A percentile compares a stretch with the other conserved stretches of the same genome.
These are phyloP conservation scores for Alloscopus bannaensis DNA, from an alignment of 2,888 invertebrate species.

Conservation along the genomic window DNA sequence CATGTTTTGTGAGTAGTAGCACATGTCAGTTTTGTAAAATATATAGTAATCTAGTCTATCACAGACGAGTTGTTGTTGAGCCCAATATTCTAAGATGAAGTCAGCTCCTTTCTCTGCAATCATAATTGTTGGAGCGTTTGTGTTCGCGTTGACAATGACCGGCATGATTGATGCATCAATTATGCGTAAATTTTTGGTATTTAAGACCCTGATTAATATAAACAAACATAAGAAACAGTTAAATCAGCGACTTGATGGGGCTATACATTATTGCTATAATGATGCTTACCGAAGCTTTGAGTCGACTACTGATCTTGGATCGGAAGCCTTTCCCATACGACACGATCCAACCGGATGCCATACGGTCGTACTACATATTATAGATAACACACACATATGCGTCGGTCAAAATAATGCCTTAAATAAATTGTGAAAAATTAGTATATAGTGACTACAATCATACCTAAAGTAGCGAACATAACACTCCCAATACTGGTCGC, in stretches of 20 bases:
- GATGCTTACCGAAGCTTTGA: constrained; percentile 54
- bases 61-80: constrained; percentile 45
- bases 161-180: constrained; percentile 52
- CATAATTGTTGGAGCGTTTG: constrained; percentile 52
- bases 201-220: constrained; percentile 24
- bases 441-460: no score
- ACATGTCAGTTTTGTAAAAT: constrained; percentile 19
- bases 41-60: constrained; percentile 39
- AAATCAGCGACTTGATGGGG: not conserved
- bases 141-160: constrained; percentile 58
- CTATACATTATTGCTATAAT: not conserved
- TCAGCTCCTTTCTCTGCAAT: constrained; percentile 53
- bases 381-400: not conserved
- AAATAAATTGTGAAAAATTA: not conserved
- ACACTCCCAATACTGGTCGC: constrained; percentile 65
- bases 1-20: constrained; percentile 30
- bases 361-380: constrained; percentile 34
- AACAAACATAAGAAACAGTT: not conserved
- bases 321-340: constrained; percentile 61
- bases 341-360: constrained; percentile 65
- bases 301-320: constrained; percentile 65
- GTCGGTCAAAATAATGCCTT: not conserved
- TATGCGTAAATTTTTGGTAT: constrained; percentile 39
- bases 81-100: constrained; percentile 52
- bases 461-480: constrained; percentile 23